Conservation (phyloP, 2,888 invertebrate genomes). For the Cephus runcator region DNA sequence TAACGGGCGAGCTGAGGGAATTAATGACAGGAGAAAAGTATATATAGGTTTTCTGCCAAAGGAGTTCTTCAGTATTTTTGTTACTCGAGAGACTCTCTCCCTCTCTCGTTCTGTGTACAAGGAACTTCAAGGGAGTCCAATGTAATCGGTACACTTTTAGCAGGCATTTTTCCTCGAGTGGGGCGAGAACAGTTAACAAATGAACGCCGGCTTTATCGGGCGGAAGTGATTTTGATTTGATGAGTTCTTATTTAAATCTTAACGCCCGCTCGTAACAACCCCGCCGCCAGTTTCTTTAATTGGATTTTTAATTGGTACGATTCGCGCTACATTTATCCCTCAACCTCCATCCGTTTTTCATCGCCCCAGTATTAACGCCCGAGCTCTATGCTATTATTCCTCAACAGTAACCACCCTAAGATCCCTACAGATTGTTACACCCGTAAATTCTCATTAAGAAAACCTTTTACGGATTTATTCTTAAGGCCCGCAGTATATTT, state of each 20-base stretch:
- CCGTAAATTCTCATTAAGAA: slow-evolving; percentile 27
- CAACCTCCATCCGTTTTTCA: slow-evolving; percentile 17
- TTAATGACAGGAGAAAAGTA: slow-evolving; percentile 32
- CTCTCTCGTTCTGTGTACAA: neutral
- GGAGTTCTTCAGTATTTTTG: neutral
- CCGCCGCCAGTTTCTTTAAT: slow-evolving; percentile 55
- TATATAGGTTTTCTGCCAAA: neutral
- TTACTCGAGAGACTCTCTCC: neutral
- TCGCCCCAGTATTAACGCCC: slow-evolving; percentile 3
- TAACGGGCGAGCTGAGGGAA: slow-evolving; percentile 50
- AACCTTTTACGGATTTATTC: neutral
- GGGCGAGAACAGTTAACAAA: slow-evolving; percentile 57
- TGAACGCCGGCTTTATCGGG: slow-evolving; percentile 61
- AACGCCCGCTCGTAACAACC: slow-evolving; percentile 31
- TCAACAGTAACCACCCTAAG: slow-evolving; percentile 6
- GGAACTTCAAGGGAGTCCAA: neutral
- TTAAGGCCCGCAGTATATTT: neutral
- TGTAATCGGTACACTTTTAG: neutral
- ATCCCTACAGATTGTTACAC: slow-evolving; percentile 9
- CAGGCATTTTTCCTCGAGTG: neutral
- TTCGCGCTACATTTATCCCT: slow-evolving; percentile 57
- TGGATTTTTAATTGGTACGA: slow-evolving; percentile 63
- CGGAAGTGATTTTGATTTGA: slow-evolving; percentile 63
- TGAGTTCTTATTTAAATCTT: slow-evolving; percentile 56
- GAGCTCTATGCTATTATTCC: slow-evolving; percentile 10